Conservation (phyloP, 1,140 invertebrate species). For the Neodiprion virginianus region DNA sequence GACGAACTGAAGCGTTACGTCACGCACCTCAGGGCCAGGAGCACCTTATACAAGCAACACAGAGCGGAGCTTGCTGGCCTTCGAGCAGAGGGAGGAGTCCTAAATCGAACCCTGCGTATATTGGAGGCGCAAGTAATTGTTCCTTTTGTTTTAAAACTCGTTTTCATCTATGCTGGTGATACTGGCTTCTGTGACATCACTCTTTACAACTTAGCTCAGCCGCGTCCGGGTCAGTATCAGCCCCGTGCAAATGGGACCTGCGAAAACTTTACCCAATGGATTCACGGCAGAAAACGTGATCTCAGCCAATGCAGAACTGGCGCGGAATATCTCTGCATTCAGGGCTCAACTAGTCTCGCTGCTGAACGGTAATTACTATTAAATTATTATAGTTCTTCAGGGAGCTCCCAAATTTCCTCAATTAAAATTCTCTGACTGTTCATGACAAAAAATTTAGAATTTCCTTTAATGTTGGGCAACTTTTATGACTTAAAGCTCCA, state of each 20-base stretch:
- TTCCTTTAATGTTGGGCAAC: too few species aligned
- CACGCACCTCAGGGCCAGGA: slow-evolving; percentile 77
- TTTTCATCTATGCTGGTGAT: slow-evolving; percentile 2
- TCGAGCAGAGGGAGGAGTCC: slow-evolving; percentile 73
- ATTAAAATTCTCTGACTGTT: too few species aligned
- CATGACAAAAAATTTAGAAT: too few species aligned
- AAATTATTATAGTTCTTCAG: too few species aligned
- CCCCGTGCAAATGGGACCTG: slow-evolving; percentile 61
- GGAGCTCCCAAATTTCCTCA: too few species aligned
- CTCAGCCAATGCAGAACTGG: slow-evolving; percentile 65
- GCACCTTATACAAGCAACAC: slow-evolving; percentile 81
- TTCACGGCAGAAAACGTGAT: slow-evolving; percentile 65
- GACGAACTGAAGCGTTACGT: slow-evolving; percentile 88
- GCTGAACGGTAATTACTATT: slow-evolving; percentile 61
- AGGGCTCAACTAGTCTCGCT: slow-evolving; percentile 69
- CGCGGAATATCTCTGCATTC: slow-evolving; percentile 63
- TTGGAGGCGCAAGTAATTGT: slow-evolving; percentile 44
- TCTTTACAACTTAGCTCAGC: slow-evolving; percentile 32
- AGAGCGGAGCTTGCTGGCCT: slow-evolving; percentile 75
- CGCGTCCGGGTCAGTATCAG: slow-evolving; percentile 55
- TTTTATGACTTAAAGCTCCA: too few species aligned
- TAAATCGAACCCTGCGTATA: slow-evolving; percentile 70
- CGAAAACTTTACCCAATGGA: slow-evolving; percentile 66
- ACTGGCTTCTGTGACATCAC: slow-evolving; percentile 11
- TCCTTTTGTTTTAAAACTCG: slow-evolving; percentile 14